Conservation (phyloP, 2,888 invertebrate species). For the Bombylius major region DNA sequence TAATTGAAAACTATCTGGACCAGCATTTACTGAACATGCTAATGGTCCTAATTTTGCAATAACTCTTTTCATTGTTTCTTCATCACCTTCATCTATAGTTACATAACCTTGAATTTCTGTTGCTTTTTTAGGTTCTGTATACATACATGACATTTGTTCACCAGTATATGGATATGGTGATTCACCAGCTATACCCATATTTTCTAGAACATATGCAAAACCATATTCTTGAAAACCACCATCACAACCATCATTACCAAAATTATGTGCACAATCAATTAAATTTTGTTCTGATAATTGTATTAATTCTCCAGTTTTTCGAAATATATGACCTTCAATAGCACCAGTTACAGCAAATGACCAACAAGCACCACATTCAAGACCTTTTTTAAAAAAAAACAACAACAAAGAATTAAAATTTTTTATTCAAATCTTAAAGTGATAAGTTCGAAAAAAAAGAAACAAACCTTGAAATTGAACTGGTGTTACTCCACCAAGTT, state of each 20-base stretch:
- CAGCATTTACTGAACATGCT: conserved; percentile 28
- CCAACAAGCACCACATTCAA: conserved; percentile 32
- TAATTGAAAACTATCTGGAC: conserved; percentile 25
- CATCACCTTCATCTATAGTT: conserved; percentile 25
- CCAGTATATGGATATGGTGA: conserved; percentile 28
- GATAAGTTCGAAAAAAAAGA: conserved; percentile 2
- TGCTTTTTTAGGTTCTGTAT: conserved; percentile 18
- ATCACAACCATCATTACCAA: conserved; percentile 28
- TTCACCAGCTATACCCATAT: conserved; percentile 25
- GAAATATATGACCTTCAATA: conserved; percentile 32
- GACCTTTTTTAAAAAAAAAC: conserved; percentile 8
- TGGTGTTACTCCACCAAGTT: conserved; percentile 30
- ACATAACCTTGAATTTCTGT: conserved; percentile 25
- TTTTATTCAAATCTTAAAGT: not conserved
- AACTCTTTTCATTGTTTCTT: conserved; percentile 28
- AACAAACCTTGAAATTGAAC: conserved; percentile 30
- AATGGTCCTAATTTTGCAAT: conserved; percentile 31
- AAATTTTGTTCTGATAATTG: conserved; percentile 32
- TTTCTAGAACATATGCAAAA: conserved; percentile 23
- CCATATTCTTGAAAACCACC: conserved; percentile 34
- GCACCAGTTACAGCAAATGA: conserved; percentile 33
- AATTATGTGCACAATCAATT: conserved; percentile 28
- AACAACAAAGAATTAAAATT: not conserved
- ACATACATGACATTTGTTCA: conserved; percentile 24
- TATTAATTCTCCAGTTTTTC: conserved; percentile 26